Conservation (phyloP, 2,797 vertebrate species). For the Ataeniobius toweri region DNA sequence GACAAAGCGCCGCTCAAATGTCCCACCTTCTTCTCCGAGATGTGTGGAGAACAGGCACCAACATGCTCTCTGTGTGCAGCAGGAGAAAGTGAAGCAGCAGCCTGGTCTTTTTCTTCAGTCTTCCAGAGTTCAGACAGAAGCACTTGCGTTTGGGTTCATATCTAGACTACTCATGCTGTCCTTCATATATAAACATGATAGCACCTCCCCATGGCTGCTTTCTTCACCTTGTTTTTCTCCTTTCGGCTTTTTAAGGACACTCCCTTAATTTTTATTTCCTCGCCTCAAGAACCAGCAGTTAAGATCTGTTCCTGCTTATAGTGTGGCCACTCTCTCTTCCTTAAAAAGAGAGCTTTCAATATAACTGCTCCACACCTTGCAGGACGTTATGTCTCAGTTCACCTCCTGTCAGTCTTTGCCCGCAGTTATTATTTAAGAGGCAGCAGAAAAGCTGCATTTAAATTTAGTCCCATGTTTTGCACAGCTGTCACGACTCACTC, state of each 20-base stretch:
- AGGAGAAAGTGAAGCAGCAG: neutral
- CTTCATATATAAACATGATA: conserved; percentile 44
- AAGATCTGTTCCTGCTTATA: no score
- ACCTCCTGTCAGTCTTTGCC: neutral
- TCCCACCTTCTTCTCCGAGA: conserved; percentile 53
- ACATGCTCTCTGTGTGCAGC: conserved; percentile 43
- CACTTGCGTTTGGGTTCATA: conserved; percentile 52
- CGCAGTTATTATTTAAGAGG: conserved; percentile 49
- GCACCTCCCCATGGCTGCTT: conserved; percentile 50
- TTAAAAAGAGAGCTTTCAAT: neutral
- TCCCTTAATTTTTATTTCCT: conserved; percentile 14
- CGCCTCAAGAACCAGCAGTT: conserved; percentile 48
- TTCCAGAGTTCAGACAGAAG: neutral
- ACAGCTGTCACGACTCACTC: conserved; percentile 19
- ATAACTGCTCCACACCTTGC: neutral
- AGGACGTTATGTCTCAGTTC: neutral
- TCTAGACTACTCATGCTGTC: conserved; percentile 24
- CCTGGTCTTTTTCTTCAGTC: neutral
- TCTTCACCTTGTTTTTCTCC: conserved; percentile 47
- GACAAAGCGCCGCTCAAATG: neutral
- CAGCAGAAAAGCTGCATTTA: conserved; percentile 40
- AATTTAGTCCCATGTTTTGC: conserved; percentile 47
- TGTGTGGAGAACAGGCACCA: conserved; percentile 28
- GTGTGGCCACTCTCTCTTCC: neutral
- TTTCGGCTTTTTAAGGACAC: conserved; percentile 12